Percentiles rank a stretch among this genome's conserved stretches.
Conservation (phyloP, 2,888 invertebrate species). For the Sturmia bella region DNA sequence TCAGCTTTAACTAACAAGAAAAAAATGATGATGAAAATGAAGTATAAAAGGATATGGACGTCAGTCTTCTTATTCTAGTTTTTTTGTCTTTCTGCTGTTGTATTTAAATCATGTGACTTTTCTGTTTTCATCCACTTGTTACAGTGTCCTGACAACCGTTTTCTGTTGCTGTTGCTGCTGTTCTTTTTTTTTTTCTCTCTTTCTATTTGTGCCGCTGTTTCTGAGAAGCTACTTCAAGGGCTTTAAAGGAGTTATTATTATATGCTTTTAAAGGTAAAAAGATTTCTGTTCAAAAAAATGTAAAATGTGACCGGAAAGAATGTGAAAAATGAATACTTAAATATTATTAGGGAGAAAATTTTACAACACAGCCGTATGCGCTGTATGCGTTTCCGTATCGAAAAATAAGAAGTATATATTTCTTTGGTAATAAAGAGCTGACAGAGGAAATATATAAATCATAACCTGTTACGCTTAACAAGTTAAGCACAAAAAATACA, state of each 20-base stretch:
- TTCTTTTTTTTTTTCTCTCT: background rate
- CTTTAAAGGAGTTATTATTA: constrained; percentile 44
- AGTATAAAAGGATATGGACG: constrained; percentile 41
- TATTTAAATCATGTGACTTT: constrained; percentile 60
- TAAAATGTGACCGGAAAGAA: constrained; percentile 25
- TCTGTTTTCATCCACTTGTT: constrained; percentile 61
- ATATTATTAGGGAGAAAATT: background rate
- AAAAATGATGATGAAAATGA: constrained; percentile 26
- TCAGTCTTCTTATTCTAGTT: constrained; percentile 24
- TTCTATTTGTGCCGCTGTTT: constrained; percentile 7
- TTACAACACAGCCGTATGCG: too few relatives aligned
- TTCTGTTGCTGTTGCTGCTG: constrained; percentile 6
- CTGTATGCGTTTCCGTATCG: too few relatives aligned
- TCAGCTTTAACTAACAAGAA: constrained; percentile 53
- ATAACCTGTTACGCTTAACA: too few relatives aligned
- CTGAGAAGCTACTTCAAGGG: constrained; percentile 41
- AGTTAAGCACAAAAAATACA: too few relatives aligned
- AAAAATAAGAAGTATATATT: too few relatives aligned
- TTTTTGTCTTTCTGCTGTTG: constrained; percentile 7
- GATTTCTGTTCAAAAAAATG: constrained; percentile 1
- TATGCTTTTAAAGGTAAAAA: constrained; percentile 34
- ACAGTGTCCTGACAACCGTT: constrained; percentile 57
- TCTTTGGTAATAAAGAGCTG: too few relatives aligned
- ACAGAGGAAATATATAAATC: too few relatives aligned
- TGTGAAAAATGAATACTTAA: background rate